These are phyloP conservation scores for Dunckerocampus dactyliophorus DNA, from an alignment of 2,113 vertebrate species.

Conservation along the genomic window DNA sequence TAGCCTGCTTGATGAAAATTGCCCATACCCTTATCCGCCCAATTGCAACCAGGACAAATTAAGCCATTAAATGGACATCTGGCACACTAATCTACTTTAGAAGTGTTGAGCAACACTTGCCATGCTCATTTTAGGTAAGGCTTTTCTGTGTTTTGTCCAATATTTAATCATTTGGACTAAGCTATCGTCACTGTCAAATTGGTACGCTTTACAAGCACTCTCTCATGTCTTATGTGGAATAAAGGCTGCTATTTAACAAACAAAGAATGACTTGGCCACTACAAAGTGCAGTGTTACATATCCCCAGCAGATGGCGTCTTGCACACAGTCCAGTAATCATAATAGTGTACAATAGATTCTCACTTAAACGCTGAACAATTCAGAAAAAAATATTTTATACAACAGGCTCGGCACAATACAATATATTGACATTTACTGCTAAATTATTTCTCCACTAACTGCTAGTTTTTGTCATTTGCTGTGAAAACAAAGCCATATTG, in stretches of 20 bases:
- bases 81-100: slow-evolving; percentile 13
- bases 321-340: no score
- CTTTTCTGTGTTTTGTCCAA: no score
- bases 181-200: not conserved
- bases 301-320: no score
- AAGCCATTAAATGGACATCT: slow-evolving; percentile 44
- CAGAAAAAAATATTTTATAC: no score
- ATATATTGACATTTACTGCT: slow-evolving; percentile 15
- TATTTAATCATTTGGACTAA: no score
- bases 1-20: slow-evolving; percentile 38
- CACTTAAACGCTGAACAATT: no score
- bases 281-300: slow-evolving; percentile 22
- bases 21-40: slow-evolving; percentile 34
- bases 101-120: not conserved
- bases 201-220: slow-evolving; percentile 14
- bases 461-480: not conserved
- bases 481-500: not conserved
- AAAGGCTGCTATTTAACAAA: no score
- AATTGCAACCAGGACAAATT: slow-evolving; percentile 24
- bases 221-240: not conserved
- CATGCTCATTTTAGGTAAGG: no score
- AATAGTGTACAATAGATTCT: no score
- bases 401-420: slow-evolving; percentile 19
- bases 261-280: not conserved
- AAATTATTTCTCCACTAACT: not conserved